A percentile compares a stretch with the other conserved stretches of the same genome.
phyloP scores from a whole-genome alignment of 2,113 vertebrate species.

The Scalopus aquaticus region DNA sequence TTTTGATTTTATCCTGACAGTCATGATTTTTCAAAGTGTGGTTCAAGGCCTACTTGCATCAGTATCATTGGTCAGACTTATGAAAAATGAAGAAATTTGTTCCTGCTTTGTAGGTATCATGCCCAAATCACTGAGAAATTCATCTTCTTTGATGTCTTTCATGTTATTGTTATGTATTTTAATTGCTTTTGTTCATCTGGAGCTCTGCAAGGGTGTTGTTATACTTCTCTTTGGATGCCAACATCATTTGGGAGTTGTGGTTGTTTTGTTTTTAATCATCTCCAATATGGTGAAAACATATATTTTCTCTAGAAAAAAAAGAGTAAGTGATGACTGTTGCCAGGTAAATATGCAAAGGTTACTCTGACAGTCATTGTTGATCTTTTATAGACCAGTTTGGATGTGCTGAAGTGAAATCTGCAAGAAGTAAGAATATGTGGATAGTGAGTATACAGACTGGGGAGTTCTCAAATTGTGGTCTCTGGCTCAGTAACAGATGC shows the following conservation, averaged over 20 bases:
- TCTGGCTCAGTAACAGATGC: background rate
- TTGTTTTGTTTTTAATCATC: conserved; percentile 3
- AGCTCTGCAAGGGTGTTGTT: background rate
- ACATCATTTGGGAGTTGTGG: background rate
- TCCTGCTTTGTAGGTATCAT: background rate
- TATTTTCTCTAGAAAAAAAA: background rate
- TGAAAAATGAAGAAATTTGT: background rate
- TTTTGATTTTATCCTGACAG: background rate
- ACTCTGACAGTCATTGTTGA: background rate
- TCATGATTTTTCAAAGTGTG: background rate
- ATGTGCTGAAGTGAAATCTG: background rate
- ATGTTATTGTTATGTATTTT: background rate
- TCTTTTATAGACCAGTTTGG: background rate
- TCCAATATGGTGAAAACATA: background rate
- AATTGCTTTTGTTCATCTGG: background rate
- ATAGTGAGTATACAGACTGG: background rate
- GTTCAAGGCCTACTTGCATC: background rate
- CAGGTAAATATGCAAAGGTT: background rate
- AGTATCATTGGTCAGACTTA: background rate
- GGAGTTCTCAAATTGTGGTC: background rate
- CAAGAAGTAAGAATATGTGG: background rate
- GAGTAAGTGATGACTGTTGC: background rate
- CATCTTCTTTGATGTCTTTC: background rate
- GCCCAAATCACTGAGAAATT: background rate
- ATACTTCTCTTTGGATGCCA: background rate